Evolutionary conservation across 2,797 vertebrate species (phyloP), one percentile per base, ranked within the genome.

Genomic region (Alauda arvensis): DNA sequence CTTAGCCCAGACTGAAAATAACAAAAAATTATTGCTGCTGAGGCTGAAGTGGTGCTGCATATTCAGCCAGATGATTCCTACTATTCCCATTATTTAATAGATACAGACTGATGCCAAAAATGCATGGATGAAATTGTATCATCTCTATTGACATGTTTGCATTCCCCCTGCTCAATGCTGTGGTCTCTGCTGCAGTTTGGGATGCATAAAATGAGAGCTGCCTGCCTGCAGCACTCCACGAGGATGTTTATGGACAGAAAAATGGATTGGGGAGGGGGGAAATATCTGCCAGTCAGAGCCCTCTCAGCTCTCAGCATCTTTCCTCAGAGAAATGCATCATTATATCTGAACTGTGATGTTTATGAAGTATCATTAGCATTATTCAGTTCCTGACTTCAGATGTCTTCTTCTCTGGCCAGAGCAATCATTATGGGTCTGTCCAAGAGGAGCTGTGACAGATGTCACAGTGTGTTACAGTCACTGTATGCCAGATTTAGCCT

Each of bases 371-470:
- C 90, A 92, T 93, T 96, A 93, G 74, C 93, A 94, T 96, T 96
- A 94, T 92, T 88, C 94, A 53, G 53, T 63, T 85, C 62, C 93
- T 83, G 83, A 81, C 83, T 95, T 96, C 76, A 52, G 93, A 85
- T 53, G 57, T 88, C 39, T 16, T 68, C 92, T 86, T 88, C 93
- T 94, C 57, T 91, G 93, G 94, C 87, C 91, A 28, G 63, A 94
- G 86, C 89, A 87, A 95, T 96, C 95, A 63, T 72, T 89, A 84
- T 21, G 48, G 87, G 66, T 51, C 94, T 94, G 71, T 91, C 68
- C 56, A 33, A 87, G 95, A 95, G 69, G 90, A 84, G 94, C 66
- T 93, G 93, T 96, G 97, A 97, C 97, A 97, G 95, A 96, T 97
- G 97, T 95, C 97, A 95, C 18, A 18, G 66, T 14, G 62, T 57